Base-by-base conservation (phyloP, 1,140 invertebrate genomes). In the Druon quercuslanigerum region DNA sequence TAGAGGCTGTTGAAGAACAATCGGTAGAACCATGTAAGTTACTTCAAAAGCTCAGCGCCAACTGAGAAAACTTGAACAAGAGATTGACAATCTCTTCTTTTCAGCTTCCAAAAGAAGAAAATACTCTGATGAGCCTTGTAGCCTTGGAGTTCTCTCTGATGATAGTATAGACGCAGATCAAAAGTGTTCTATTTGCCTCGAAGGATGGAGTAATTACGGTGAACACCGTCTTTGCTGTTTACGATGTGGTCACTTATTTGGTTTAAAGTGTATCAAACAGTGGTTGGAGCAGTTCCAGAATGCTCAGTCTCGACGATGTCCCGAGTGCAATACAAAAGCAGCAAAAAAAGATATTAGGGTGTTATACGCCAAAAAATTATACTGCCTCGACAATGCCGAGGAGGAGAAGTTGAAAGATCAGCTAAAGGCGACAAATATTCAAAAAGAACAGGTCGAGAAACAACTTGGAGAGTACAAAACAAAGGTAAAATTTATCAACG, bases 201-300 rank as follows among this genome's bases (percentile, higher is more conserved):
- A 98, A 52, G 88, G 92, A 13, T 98, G 96, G 95, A 96, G 95
- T 2, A 97, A 95, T 85, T 94, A 94, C n/a, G 97, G 97, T 0
- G 93, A 94, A 1, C 98, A 98, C 90, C 92, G 96, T 70, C 89
- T 98, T 2, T 95, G 95, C 9, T 95, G 95, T 13, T 91, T 99
- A 13, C 95, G 95, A 83, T 99, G 98, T 92, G 98, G 98, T 1
- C 98, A 99, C 92, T 90, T 98, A 1, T 99, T 98, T 91, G 97
- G 97, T 0, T 90, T 94, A 9, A 93, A 93, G 66, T 99, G 98
- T 88, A 96, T 98, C 20, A 92, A 94, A 51, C 93, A 94, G 66
- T 98, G 97, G 97, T 86, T 99, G 1, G 81, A 79, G n/a, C 56
- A 78, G 5, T 17, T 80, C 20, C 73, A 77, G 75, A 79, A 66